Base-by-base conservation (phyloP, 2,113 vertebrate species). In the Glareola pratincola region DNA sequence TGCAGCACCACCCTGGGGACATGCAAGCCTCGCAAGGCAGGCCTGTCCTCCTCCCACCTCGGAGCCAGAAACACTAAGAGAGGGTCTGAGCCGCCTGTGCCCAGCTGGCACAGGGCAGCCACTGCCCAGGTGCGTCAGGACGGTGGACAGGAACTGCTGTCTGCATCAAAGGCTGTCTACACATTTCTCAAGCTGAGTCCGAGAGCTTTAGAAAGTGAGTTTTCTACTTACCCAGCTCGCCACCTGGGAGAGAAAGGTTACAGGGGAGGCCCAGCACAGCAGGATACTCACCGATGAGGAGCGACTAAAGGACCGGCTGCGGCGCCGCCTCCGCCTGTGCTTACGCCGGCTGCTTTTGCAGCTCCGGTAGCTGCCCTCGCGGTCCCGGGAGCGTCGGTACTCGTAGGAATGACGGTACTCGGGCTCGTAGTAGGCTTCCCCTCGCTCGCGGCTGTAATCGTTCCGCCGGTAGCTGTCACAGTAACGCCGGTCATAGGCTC, bases 231-330 rank as follows among this genome's bases (percentile, higher is more conserved):
- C 98, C 97, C 89, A 81, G 82, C 83, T 80, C 94, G 64, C 84
- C 73, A 80, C 96, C 90, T 95, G 88, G 57, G 90, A 86, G 75
- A 94, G 90, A 96, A 89, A 62, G 54, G 86, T 97, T 97, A 97
- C 80, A 92, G 95, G 97, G 96, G 91, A 92, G 95, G 86, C 95
- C 15, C 60, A 26, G 79, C 67, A 82, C 75, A 87, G 97, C 95
- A 91, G 96, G 98, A 97, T 96, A 98, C 98, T 99, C 99, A 99
- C 99, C 99, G 99, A 99, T 98, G 99, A 99, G 19, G 99, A 99
- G 94, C 97, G 98, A 98, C 99, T 99, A 99, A 99, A 99, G 81
- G 99, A 99, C 98, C 99, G 99, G 98, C 99, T 99, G 98, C 98
- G 99, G 98, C 98, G 99, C 98, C 99, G 99, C 98, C 99, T 99